phyloP scores from a whole-genome alignment of 2,888 invertebrate species.

The Hedya salicella region DNA sequence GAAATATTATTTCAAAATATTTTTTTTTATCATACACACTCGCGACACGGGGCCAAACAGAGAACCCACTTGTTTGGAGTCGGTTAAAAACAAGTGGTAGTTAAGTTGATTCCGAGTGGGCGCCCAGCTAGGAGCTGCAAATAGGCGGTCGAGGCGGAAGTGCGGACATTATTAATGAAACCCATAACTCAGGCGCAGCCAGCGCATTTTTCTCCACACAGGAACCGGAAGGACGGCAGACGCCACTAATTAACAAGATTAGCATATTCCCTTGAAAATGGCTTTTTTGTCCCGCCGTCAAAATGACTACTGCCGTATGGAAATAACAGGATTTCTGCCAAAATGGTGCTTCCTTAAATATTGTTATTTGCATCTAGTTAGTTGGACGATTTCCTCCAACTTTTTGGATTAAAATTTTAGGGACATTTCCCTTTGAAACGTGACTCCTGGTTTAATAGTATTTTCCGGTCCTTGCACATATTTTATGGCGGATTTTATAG shows the following conservation, averaged over 20 bases:
- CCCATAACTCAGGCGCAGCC: conserved; percentile 74
- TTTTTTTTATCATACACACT: no score
- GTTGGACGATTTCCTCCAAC: conserved; percentile 18
- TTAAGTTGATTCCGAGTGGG: conserved; percentile 24
- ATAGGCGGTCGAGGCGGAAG: conserved; percentile 40
- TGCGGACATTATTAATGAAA: conserved; percentile 80
- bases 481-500: no score
- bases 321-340: conserved; percentile 60
- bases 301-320: conserved; percentile 52
- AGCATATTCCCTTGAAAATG: conserved; percentile 75
- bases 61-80: neutral
- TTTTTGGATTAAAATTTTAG: conserved; percentile 5
- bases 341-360: conserved; percentile 51
- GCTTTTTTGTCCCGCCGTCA: conserved; percentile 60
- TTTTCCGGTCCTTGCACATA: neutral
- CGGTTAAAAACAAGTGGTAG: conserved; percentile 19
- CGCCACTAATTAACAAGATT: conserved; percentile 82
- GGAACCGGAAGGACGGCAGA: conserved; percentile 70
- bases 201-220: conserved; percentile 76
- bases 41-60: no score
- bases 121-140: conserved; percentile 29
- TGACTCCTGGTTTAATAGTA: neutral
- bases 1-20: no score
- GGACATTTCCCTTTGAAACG: neutral
- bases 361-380: conserved; percentile 38